Percentiles rank a stretch among this genome's conserved stretches.
These are phyloP conservation scores for Phrynocephalus guinanensis DNA, from an alignment of 2,797 vertebrate species.

Conservation along the genomic window DNA sequence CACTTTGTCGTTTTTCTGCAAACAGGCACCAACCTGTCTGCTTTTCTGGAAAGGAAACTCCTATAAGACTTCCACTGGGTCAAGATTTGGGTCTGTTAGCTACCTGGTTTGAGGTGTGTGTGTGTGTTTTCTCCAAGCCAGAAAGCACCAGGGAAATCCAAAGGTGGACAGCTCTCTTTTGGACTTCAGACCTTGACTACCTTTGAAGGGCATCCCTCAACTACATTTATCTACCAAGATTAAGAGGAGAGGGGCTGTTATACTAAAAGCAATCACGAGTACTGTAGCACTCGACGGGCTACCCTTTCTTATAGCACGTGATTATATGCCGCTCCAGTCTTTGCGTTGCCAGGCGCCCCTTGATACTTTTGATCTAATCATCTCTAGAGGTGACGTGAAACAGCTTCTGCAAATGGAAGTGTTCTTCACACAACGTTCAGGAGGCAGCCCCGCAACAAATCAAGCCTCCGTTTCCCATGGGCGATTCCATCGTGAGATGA, in stretches of 20 bases:
- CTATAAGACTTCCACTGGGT: background rate
- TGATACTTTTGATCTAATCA: too few relatives aligned
- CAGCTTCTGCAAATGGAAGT: background rate
- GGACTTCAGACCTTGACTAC: background rate
- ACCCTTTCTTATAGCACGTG: background rate
- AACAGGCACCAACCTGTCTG: background rate
- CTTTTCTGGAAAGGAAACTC: background rate
- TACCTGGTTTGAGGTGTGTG: too few relatives aligned
- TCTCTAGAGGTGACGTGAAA: background rate
- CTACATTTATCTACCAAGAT: background rate
- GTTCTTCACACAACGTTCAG: background rate
- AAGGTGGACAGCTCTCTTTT: background rate
- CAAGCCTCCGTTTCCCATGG: background rate
- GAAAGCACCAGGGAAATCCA: too few relatives aligned
- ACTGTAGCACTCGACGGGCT: background rate
- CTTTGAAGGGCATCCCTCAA: background rate
- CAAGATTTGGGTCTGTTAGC: background rate
- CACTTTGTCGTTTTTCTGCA: background rate
- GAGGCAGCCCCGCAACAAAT: background rate
- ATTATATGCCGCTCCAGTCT: background rate
- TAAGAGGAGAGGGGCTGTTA: background rate
- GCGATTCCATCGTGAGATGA: background rate
- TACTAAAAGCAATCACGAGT: background rate
- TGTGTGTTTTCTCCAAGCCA: too few relatives aligned
- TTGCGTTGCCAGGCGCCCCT: too few relatives aligned